These are phyloP conservation scores for Hydractinia symbiolongicarpus DNA, from an alignment of 30 jellyfish, hydroid and myxozoan species.

Conservation along the genomic window DNA sequence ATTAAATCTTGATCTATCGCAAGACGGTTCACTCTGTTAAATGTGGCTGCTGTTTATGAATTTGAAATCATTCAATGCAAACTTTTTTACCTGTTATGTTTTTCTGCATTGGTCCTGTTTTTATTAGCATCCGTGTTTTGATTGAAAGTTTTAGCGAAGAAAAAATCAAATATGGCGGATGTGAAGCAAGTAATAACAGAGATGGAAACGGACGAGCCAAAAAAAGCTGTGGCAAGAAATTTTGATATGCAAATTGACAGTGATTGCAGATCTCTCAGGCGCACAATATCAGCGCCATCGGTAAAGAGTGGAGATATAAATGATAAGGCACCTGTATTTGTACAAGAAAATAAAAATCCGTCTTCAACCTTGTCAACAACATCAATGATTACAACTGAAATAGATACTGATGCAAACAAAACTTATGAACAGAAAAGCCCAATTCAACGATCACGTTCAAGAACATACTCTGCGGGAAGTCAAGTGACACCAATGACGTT, in stretches of 20 bases:
- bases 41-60: too few species aligned
- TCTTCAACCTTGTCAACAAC: too few species aligned
- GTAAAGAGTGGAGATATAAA: background rate
- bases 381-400: too few species aligned
- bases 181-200: constrained; percentile 3
- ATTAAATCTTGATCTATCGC: too few species aligned
- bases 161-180: constrained; percentile 11
- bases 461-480: constrained; percentile 10
- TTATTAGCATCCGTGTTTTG: background rate
- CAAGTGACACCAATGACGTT: constrained; percentile 19
- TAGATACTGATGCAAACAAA: too few species aligned
- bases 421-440: background rate
- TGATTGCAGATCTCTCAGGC: background rate
- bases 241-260: background rate
- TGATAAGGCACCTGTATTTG: background rate
- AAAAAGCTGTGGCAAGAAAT: background rate
- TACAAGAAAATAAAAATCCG: too few species aligned
- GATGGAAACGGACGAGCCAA: background rate
- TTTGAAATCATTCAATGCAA: too few species aligned
- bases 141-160: background rate
- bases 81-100: background rate
- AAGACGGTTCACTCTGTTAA: too few species aligned
- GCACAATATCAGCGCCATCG: too few species aligned
- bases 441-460: background rate
- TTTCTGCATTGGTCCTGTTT: background rate